These are phyloP conservation scores for Liopterus haemorrhoidalis DNA, from an alignment of 2,888 invertebrate genomes.

Conservation along the genomic window DNA sequence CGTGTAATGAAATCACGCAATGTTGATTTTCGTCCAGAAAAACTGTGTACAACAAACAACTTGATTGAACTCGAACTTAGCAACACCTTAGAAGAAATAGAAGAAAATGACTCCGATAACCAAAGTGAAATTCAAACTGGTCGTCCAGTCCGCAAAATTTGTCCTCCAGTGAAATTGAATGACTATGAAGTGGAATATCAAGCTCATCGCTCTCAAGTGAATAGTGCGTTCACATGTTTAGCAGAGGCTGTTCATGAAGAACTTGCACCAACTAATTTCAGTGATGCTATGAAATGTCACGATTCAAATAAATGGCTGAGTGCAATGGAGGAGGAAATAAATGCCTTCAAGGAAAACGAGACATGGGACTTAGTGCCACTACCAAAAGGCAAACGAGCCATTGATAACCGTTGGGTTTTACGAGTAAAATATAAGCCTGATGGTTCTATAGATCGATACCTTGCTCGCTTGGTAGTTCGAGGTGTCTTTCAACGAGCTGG, in stretches of 20 bases:
- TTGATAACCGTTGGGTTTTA: slow-evolving; percentile 21
- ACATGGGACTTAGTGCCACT: slow-evolving; percentile 13
- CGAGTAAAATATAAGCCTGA: slow-evolving; percentile 25
- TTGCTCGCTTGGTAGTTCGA: slow-evolving; percentile 31
- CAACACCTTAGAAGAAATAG: not conserved
- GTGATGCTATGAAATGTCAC: slow-evolving; percentile 7
- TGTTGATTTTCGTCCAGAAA: slow-evolving; percentile 22
- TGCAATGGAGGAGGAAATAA: slow-evolving; percentile 20
- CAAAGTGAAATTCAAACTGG: not conserved
- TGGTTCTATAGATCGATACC: slow-evolving; percentile 25
- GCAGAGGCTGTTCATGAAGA: slow-evolving; percentile 2
- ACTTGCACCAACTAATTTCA: slow-evolving; percentile 10
- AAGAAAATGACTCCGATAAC: not conserved
- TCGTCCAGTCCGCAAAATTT: slow-evolving; percentile 6
- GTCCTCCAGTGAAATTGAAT: slow-evolving; percentile 5
- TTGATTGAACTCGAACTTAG: slow-evolving; percentile 14
- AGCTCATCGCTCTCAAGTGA: slow-evolving; percentile 3
- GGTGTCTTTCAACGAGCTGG: slow-evolving; percentile 29
- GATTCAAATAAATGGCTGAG: slow-evolving; percentile 10
- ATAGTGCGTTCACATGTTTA: slow-evolving; percentile 2
- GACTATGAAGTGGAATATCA: slow-evolving; percentile 11
- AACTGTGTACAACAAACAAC: slow-evolving; percentile 16
- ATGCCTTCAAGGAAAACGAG: slow-evolving; percentile 12
- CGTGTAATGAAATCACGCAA: slow-evolving; percentile 15
- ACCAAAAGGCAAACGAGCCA: slow-evolving; percentile 10